Evolutionary conservation across 92 coral and sea anemone species (phyloP).

Genomic region (Nematostella vectensis): DNA sequence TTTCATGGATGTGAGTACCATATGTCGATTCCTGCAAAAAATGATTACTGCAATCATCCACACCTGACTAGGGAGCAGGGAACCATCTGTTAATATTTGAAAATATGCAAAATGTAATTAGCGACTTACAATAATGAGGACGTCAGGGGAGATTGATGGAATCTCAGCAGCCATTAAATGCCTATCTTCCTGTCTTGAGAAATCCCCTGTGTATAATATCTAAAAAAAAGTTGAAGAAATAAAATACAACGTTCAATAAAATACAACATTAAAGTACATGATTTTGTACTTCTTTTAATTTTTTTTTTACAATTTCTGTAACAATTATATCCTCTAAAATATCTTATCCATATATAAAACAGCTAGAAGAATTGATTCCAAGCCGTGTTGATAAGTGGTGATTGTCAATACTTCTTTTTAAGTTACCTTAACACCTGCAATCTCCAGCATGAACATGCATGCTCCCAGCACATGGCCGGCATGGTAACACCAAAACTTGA

Average conservation of each 20-base stretch:
- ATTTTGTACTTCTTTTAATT: not conserved
- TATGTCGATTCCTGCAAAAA: constrained; percentile 99
- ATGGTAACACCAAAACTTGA: constrained; percentile 99
- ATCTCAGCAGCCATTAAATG: constrained; percentile 99
- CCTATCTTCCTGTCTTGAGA: constrained; percentile 94
- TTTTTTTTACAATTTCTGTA: no score
- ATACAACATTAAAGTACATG: not conserved
- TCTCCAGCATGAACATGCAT: constrained; percentile 97
- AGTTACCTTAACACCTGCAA: constrained; percentile 99
- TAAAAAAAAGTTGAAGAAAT: constrained; percentile 6
- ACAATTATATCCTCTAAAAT: no score
- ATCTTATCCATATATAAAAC: no score
- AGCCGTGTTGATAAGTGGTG: no score
- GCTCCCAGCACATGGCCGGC: constrained; percentile 99
- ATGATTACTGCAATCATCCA: no score
- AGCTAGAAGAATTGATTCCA: no score
- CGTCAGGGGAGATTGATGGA: constrained; percentile 91
- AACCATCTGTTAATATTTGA: no score
- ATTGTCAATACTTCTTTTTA: no score
- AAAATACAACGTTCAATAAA: not conserved
- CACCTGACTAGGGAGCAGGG: no score
- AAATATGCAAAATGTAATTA: no score
- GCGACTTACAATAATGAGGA: constrained; percentile 87
- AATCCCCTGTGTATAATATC: constrained; percentile 97
- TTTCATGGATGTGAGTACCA: constrained; percentile 96